Evolutionary conservation across 2,113 vertebrate genomes (phyloP).

Genomic region (Alexandromys fortis): DNA sequence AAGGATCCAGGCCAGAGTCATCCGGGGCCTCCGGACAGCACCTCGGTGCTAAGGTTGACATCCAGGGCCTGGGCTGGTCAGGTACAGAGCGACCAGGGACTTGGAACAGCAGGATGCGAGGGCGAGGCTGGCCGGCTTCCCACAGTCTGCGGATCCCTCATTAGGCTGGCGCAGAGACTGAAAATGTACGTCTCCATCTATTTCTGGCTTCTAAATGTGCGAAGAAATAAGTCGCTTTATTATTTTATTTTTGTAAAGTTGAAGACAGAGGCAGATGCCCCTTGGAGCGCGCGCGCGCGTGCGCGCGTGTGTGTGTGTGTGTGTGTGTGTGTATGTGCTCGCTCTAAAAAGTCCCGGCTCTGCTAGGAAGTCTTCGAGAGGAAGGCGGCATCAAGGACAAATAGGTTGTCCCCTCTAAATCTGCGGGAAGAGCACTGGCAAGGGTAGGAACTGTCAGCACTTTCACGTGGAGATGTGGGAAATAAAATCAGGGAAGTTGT

Average conservation of each 20-base stretch:
- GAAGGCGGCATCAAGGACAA: slow-evolving; percentile 58
- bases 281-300: background rate
- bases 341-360: background rate
- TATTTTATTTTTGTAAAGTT: slow-evolving; percentile 73
- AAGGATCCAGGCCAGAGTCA: slow-evolving; percentile 51
- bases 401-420: slow-evolving; percentile 12
- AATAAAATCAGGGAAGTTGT: slow-evolving; percentile 37
- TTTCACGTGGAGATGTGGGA: background rate
- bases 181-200: slow-evolving; percentile 73
- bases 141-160: slow-evolving; percentile 60
- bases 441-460: background rate
- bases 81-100: background rate
- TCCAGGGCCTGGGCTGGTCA: background rate
- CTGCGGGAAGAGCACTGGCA: slow-evolving; percentile 15
- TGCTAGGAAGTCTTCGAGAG: slow-evolving; percentile 30
- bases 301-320: too few species aligned
- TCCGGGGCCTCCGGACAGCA: background rate
- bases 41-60: background rate
- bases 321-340: background rate
- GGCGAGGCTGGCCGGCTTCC: slow-evolving; percentile 24
- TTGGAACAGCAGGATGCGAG: background rate
- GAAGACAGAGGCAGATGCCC: slow-evolving; percentile 78
- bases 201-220: slow-evolving; percentile 80
- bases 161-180: slow-evolving; percentile 52
- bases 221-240: slow-evolving; percentile 79